Evolutionary conservation across 2,888 invertebrate genomes (phyloP), one percentile per base, ranked within the genome.

Genomic region (Tiliacea aurago): DNA sequence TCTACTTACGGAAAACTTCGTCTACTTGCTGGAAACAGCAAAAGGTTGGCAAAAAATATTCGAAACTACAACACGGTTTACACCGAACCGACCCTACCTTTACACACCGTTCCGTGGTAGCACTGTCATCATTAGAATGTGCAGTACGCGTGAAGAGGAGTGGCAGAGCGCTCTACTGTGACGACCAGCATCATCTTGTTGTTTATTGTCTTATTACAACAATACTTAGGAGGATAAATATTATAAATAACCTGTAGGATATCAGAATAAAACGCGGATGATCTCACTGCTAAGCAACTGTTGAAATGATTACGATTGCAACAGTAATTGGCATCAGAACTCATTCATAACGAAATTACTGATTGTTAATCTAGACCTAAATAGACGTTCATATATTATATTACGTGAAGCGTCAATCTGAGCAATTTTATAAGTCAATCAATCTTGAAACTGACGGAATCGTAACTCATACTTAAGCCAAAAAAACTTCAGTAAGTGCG

Each of bases 101-200:
- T 6, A n/a, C n/a, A 28, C 11, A 20, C n/a, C 23, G 23, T 33
- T 49, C 51, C 47, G n/a, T 69, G 18, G 83, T 81, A 83, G 49
- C 63, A 15, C 83, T 13, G 62, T 49, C 55, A 53, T 75, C 79
- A 86, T 88, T 85, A 87, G 75, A 20, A 74, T 84, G 89, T 70
- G 84, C 89, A 85, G 73, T 61, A 74, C 71, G 84, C 87, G 86
- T 89, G 85, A 85, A 85, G 81, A 81, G 84, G 87, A 84, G 87
- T 79, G 87, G 72, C 80, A 65, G 83, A 43, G 72, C 87, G 78
- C 81, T 84, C 70, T 73, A 79, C 88, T 86, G 87, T 88, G 86
- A 88, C 89, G 83, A 66, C n/a, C 13, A 49, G 33, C 69, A 64
- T 64, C 83, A 77, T 73, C 80, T 75, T 73, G 61, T 62, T 71